Conservation (phyloP, 2,113 vertebrate species). For the Saiga tatarica region DNA sequence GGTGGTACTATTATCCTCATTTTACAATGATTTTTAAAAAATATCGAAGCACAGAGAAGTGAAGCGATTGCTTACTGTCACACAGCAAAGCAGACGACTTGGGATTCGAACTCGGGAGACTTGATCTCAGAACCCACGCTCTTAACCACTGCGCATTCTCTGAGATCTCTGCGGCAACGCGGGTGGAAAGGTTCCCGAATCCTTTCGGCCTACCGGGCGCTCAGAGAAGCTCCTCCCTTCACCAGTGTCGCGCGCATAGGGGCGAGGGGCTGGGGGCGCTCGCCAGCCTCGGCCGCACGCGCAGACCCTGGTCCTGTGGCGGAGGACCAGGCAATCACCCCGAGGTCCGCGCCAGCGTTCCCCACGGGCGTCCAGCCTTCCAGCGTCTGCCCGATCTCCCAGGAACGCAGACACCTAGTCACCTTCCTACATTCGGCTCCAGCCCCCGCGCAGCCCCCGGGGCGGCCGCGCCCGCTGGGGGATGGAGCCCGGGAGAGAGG, state of each 20-base stretch:
- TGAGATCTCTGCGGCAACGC: background rate
- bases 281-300: accelerated
- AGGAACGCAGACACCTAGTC: accelerated
- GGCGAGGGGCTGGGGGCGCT: accelerated
- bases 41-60: background rate
- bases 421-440: too few relatives aligned
- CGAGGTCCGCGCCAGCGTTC: background rate
- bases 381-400: accelerated
- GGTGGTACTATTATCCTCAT: background rate
- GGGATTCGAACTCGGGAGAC: background rate
- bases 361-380: accelerated
- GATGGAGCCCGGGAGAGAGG: accelerated
- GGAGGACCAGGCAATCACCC: background rate
- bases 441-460: accelerated
- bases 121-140: background rate
- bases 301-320: background rate
- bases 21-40: background rate
- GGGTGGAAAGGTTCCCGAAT: background rate
- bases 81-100: background rate
- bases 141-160: background rate
- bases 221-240: background rate
- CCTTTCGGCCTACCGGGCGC: accelerated
- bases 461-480: accelerated
- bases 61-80: background rate
- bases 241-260: accelerated